These are phyloP conservation scores for Ancistrus triradiatus DNA, from an alignment of 2,113 vertebrate genomes.

Conservation along the genomic window DNA sequence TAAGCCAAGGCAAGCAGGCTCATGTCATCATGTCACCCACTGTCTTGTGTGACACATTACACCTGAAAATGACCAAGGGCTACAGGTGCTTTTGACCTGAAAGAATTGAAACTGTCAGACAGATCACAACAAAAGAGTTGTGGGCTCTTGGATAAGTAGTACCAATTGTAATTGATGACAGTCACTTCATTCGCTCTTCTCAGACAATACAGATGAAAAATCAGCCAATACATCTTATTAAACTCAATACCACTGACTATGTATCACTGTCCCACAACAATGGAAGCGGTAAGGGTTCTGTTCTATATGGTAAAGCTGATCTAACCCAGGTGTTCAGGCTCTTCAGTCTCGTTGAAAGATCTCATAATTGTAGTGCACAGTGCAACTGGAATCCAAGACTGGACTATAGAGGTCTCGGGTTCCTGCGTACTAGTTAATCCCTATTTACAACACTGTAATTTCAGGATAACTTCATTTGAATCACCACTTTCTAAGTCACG, in stretches of 20 bases:
- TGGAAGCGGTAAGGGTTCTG: constrained; percentile 13
- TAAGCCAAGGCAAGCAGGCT: constrained; percentile 30
- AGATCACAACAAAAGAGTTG: constrained; percentile 49
- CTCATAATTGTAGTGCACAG: constrained; percentile 50
- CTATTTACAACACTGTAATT: constrained; percentile 22
- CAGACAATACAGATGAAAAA: constrained; percentile 41
- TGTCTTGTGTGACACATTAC: constrained; percentile 46
- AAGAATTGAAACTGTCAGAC: constrained; percentile 43
- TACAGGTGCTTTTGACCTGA: constrained; percentile 42
- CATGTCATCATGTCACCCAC: constrained; percentile 40
- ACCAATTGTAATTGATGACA: constrained; percentile 52
- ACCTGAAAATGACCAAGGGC: constrained; percentile 37
- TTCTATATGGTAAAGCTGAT: constrained; percentile 39
- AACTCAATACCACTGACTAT: constrained; percentile 32
- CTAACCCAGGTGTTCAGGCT: constrained; percentile 47
- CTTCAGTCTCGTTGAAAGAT: constrained; percentile 52
- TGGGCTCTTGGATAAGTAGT: constrained; percentile 39
- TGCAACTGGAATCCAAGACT: constrained; percentile 53
- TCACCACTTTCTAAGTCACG: background rate
- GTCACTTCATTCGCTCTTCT: constrained; percentile 48
- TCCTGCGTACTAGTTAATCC: constrained; percentile 29
- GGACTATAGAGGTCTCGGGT: constrained; percentile 43
- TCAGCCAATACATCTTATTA: constrained; percentile 42
- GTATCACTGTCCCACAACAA: constrained; percentile 26
- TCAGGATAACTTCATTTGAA: constrained; percentile 19